These are phyloP conservation scores for Pogonomyrmex californicus DNA, from an alignment of 1,140 invertebrate genomes.

Conservation along the genomic window DNA sequence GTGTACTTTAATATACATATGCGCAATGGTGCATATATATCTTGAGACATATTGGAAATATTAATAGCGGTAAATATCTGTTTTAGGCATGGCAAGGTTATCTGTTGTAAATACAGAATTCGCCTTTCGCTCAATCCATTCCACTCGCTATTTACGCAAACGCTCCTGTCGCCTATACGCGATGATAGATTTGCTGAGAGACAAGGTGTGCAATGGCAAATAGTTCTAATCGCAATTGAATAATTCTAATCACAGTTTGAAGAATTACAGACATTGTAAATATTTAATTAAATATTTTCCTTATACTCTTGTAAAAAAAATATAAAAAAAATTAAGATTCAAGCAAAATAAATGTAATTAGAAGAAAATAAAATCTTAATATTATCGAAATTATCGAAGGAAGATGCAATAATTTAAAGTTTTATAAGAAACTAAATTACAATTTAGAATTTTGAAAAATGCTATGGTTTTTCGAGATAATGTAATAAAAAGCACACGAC, in stretches of 20 bases:
- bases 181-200: background rate
- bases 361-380: background rate
- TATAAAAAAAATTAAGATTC: too few relatives aligned
- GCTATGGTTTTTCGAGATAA: background rate
- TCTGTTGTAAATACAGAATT: slow-evolving; percentile 10
- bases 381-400: background rate
- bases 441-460: background rate
- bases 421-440: background rate
- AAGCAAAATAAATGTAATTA: background rate
- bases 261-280: background rate
- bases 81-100: slow-evolving; percentile 29
- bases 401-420: background rate
- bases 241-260: background rate
- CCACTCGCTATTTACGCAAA: slow-evolving; percentile 1
- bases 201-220: background rate
- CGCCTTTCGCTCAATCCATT: slow-evolving; percentile 50
- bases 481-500: background rate
- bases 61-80: slow-evolving; percentile 34
- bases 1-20: background rate
- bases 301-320: background rate
- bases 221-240: too few relatives aligned
- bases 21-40: background rate
- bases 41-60: slow-evolving; percentile 10
- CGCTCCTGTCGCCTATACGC: slow-evolving; percentile 1
- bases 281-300: slow-evolving; percentile 1